Base-by-base conservation (phyloP, 2,888 invertebrate species). In the Diloba caeruleocephala region DNA sequence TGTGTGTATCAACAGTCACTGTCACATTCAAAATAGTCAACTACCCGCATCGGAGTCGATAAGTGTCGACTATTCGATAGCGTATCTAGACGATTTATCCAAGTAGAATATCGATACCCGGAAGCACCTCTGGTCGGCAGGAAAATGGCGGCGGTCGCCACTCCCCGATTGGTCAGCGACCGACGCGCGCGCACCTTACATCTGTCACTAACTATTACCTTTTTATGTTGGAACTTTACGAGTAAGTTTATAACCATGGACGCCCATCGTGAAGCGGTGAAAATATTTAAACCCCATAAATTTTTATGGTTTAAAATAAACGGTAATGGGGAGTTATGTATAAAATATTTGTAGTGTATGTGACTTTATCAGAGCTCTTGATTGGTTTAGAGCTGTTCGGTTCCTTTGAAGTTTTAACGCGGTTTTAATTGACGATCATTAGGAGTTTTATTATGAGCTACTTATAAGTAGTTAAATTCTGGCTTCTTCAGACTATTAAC, bases 271-370 rank as follows among this genome's bases (percentile, higher is more conserved):
- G 69, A 73, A 82, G 79, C 81, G 79, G 81, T 85, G 82, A 84
- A 87, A 87, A 88, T 88, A 89, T 89, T 90, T 88, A 88, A 85
- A 84, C 80, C 79, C 85, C 73, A 85, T 89, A 85, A 85, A 81
- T 81, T 85, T 89, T 89, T 89, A 89, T 83, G 79, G 82, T 77
- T 75, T 64, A 65, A 76, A 81, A 82, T 81, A 84, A 79, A 84
- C 80, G 81, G 81, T 88, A 85, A 84, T 87, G 82, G 64, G 55
- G 52, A 73, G 50, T 55, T 65, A 69, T 73, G 82, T 86, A 84
- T 86, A 85, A 61, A 68, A 87, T 84, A 74, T 70, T 71, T 73
- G 77, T 82, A 81, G 77, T 78, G 78, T 77, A 62, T 67, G 84
- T 81, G 78, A 77, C 81, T 83, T 84, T 85, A 87, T 85, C 84